Percentiles rank a stretch among this genome's conserved stretches.
phyloP scores from a whole-genome alignment of 1,140 invertebrate genomes.

The Steinernema khuongi region DNA sequence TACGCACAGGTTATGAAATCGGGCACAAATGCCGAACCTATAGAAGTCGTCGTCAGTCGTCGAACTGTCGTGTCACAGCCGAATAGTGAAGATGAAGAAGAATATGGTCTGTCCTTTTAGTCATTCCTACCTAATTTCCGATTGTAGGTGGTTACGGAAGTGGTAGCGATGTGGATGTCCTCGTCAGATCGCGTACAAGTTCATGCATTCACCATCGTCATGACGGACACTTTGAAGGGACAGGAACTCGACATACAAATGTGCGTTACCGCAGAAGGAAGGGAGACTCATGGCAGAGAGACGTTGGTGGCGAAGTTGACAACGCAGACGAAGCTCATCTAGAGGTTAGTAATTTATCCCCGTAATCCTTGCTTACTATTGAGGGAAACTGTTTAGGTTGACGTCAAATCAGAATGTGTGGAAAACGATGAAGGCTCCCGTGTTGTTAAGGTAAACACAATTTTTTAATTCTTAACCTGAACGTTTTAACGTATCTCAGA shows the following conservation, averaged over 20 bases:
- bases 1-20: not conserved
- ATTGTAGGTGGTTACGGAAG: not conserved
- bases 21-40: slow-evolving; percentile 20
- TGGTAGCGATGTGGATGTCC: not conserved
- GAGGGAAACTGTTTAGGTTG: not conserved
- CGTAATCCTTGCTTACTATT: not conserved
- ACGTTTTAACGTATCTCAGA: slow-evolving; percentile 33
- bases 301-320: not conserved
- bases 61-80: not conserved
- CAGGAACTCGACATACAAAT: not conserved
- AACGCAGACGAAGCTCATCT: not conserved
- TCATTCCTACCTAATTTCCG: not conserved
- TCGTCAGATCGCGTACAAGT: not conserved
- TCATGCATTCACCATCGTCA: not conserved
- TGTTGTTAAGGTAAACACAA: not conserved
- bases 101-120: not conserved
- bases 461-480: not conserved
- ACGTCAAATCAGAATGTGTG: not conserved
- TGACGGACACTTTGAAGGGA: no score
- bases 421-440: not conserved
- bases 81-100: not conserved
- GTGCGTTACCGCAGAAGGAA: not conserved
- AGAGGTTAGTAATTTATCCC: not conserved
- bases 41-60: slow-evolving; percentile 24
- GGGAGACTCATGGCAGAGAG: not conserved